Base-by-base conservation (phyloP, 2,113 vertebrate genomes). In the Coregonus clupeaformis region DNA sequence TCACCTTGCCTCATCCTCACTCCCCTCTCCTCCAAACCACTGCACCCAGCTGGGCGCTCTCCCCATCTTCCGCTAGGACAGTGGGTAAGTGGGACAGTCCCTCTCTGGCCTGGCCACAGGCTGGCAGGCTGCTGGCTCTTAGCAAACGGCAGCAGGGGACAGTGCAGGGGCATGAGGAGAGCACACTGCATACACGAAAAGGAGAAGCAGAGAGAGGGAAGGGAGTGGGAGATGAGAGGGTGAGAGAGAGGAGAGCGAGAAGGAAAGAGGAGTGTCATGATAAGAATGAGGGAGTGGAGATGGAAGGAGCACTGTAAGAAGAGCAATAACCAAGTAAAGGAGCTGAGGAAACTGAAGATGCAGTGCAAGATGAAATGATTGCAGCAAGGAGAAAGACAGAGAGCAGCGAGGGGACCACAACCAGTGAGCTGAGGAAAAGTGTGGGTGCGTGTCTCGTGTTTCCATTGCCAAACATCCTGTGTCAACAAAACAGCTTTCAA, bases 131-230 rank as follows among this genome's bases (percentile, higher is more conserved):
- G 79, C 76, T 80, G 67, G 80, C 73, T 74, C 47, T 65, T 1
- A 49, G 14, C 18, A 73, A 69, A 45, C 12, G 22, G 9, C 9
- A 74, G 71, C 71, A 65, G 30, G 66, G 74, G 69, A 82, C 88
- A 87, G 80, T 65, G 79, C 81, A 74, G 74, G 69, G 66, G 69
- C 78, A 27, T 77, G 83, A 42, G 59, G 63, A 72, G 71, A 80
- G 57, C 67, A 70, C 47, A 67, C 52, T 18, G 59, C 32, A 42
- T 6, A 32, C 42, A 42, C 45, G 68, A n/a, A 69, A 45, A 4
- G 30, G 25, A 25, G 60, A 62, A 9, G 16, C 20, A 71, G 42
- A 71, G 42, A 55, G 64, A 60, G 0, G 9, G 52, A 57, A 36
- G 27, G n/a, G 68, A 6, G 11, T 29, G 74, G 18, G 59, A 36